phyloP scores from a whole-genome alignment of 2,888 invertebrate genomes.

The Drosophila algonquin region DNA sequence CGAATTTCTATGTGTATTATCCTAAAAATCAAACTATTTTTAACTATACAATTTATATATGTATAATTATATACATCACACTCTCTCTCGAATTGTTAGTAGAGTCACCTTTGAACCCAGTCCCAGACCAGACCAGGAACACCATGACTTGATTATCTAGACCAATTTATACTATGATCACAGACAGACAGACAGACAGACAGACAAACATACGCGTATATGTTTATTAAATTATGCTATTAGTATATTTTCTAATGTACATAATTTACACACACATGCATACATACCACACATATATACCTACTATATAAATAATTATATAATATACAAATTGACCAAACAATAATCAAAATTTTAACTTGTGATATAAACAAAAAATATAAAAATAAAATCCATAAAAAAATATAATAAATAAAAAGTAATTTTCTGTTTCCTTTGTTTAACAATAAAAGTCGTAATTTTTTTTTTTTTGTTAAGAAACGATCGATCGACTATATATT shows the following conservation, averaged over 20 bases:
- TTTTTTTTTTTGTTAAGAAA: conserved; percentile 53
- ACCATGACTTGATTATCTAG: conserved; percentile 57
- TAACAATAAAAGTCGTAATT: conserved; percentile 29
- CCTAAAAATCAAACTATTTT: conserved; percentile 50
- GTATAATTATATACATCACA: conserved; percentile 23
- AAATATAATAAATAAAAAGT: conserved; percentile 57
- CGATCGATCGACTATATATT: conserved; percentile 15
- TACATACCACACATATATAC: conserved; percentile 45
- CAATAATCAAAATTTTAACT: conserved; percentile 83
- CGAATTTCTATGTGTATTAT: conserved; percentile 73
- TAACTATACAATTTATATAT: conserved; percentile 25
- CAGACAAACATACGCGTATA: conserved; percentile 18
- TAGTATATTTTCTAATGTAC: conserved; percentile 75
- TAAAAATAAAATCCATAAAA: conserved; percentile 28
- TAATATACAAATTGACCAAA: conserved; percentile 75
- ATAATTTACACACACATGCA: conserved; percentile 44
- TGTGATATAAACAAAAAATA: conserved; percentile 74
- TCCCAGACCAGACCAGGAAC: conserved; percentile 12
- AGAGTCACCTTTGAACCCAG: conserved; percentile 23
- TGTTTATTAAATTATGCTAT: conserved; percentile 58
- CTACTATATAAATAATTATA: conserved; percentile 33
- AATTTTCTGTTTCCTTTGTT: conserved; percentile 48
- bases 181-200: no score
- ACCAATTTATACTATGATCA: conserved; percentile 57
- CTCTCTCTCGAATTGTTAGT: conserved; percentile 26